Conservation (phyloP, 1,140 invertebrate genomes). For the Idris sp. region DNA sequence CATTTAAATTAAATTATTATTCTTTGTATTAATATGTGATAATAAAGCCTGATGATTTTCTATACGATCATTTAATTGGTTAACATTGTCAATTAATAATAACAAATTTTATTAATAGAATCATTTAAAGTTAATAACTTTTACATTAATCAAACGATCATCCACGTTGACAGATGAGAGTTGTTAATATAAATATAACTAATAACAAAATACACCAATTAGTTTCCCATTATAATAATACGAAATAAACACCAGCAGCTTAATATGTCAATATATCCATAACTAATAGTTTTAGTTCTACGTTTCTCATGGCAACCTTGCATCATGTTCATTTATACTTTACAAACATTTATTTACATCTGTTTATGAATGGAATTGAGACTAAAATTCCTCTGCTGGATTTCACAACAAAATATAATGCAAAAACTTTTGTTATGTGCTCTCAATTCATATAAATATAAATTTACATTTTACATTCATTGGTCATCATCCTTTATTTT, state of each 20-base stretch:
- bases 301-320: conserved; percentile 35
- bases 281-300: conserved; percentile 38
- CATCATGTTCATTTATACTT: conserved; percentile 23
- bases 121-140: too few relatives aligned
- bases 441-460: conserved; percentile 1
- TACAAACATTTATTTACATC: conserved; percentile 44
- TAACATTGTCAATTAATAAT: too few relatives aligned
- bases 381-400: conserved; percentile 6
- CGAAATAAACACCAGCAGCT: too few relatives aligned
- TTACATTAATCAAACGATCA: conserved; percentile 24
- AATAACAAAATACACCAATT: conserved; percentile 32
- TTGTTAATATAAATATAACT: too few relatives aligned
- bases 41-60: too few relatives aligned
- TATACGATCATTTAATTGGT: too few relatives aligned
- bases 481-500: conserved; percentile 15
- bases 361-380: conserved; percentile 38
- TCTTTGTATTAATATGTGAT: too few relatives aligned
- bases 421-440: conserved; percentile 24
- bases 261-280: conserved; percentile 15
- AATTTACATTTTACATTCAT: too few relatives aligned
- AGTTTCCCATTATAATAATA: conserved; percentile 22
- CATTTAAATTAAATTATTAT: too few relatives aligned
- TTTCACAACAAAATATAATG: conserved; percentile 9
- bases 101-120: too few relatives aligned
- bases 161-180: conserved; percentile 17